phyloP scores from a whole-genome alignment of 1,140 invertebrate genomes.

The Polypedilum vanderplanki region DNA sequence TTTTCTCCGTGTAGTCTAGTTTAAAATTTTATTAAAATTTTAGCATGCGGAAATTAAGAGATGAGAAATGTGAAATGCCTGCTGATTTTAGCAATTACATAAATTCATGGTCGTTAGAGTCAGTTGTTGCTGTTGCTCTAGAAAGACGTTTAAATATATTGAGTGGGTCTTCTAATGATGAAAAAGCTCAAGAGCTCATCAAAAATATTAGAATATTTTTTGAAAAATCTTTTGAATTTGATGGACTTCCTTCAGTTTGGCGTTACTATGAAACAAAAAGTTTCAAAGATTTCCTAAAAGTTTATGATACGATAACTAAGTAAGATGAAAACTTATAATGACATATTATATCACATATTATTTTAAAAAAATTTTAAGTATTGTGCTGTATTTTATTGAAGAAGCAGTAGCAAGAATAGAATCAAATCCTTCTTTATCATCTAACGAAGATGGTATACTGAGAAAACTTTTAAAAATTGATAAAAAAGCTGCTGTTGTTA shows the following conservation, averaged over 20 bases:
- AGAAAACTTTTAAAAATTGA: not conserved
- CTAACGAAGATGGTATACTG: constrained; percentile 5
- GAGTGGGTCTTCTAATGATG: constrained; percentile 36
- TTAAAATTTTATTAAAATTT: not conserved
- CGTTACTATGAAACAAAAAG: constrained; percentile 48
- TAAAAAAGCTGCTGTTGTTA: not conserved
- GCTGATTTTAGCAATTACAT: constrained; percentile 52
- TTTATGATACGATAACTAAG: constrained; percentile 35
- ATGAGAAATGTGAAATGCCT: constrained; percentile 48
- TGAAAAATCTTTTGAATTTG: not conserved
- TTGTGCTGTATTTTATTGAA: not conserved
- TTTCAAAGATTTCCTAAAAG: constrained; percentile 48
- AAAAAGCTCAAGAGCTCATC: not conserved
- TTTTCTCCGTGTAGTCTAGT: too few species aligned
- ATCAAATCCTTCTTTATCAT: constrained; percentile 33
- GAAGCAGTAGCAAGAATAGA: constrained; percentile 33
- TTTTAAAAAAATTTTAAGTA: not conserved
- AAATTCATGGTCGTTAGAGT: constrained; percentile 60
- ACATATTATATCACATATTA: too few species aligned
- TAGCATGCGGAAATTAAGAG: constrained; percentile 47
- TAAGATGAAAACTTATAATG: not conserved
- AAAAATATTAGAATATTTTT: constrained; percentile 15
- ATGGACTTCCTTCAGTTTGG: constrained; percentile 49
- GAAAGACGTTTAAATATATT: constrained; percentile 58
- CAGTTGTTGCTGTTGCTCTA: constrained; percentile 56